phyloP scores from a whole-genome alignment of 2,113 vertebrate species.

The Toxotes chatareus region DNA sequence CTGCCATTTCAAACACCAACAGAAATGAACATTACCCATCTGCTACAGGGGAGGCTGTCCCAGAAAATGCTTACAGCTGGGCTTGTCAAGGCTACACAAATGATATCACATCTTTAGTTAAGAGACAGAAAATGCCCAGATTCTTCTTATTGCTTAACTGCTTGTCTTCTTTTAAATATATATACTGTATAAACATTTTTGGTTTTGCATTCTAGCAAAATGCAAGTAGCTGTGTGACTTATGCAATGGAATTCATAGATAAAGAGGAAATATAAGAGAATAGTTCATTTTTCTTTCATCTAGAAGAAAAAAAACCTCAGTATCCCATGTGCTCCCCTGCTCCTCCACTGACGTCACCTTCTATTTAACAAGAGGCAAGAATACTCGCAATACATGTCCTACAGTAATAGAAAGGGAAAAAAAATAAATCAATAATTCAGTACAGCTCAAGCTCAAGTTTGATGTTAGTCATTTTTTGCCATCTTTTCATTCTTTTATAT shows the following conservation, averaged over 20 bases:
- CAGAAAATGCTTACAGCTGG: constrained; percentile 1
- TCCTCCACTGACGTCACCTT: neutral
- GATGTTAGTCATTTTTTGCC: no score
- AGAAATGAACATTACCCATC: constrained; percentile 27
- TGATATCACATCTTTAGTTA: neutral
- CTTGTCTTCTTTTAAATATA: neutral
- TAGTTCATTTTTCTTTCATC: no score
- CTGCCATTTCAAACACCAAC: constrained; percentile 29
- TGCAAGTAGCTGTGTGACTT: no score
- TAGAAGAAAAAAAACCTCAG: no score
- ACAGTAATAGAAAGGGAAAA: neutral
- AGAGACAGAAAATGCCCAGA: neutral
- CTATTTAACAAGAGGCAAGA: neutral
- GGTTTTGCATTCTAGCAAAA: neutral
- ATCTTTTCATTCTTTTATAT: neutral
- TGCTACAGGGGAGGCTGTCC: constrained; percentile 15
- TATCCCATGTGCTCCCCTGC: neutral
- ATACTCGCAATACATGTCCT: neutral
- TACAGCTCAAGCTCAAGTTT: no score
- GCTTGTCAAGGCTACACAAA: neutral
- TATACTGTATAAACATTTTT: neutral
- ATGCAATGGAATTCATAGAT: neutral
- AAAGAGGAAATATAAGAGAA: neutral
- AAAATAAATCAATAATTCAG: no score
- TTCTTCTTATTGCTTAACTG: neutral